Evolutionary conservation across 2,797 vertebrate genomes (phyloP), one percentile per base, ranked within the genome.

Genomic region (Alca torda): DNA sequence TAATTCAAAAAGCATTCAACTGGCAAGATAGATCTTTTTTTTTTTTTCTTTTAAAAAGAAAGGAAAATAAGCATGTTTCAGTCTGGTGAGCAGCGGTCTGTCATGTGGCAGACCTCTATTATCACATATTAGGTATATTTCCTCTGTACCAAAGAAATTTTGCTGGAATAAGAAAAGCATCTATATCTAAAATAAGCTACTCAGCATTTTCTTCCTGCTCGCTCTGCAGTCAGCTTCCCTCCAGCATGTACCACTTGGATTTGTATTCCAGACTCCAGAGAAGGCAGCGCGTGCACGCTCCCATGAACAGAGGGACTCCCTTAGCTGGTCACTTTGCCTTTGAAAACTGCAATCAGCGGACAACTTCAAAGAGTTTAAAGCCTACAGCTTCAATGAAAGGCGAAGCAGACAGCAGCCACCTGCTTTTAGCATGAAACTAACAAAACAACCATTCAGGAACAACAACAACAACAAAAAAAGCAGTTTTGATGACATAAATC

Each of bases 1-100:
- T 80, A 93, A 84, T 73, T 90, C 80, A 79, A 73, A 91, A 95
- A 84, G 37, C 77, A 89, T 79, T 95, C 77, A 90, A 8, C 60
- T 88, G 63, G 56, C 51, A 95, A 88, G 54, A 21, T 84, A 67
- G 30, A 43, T 60, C 0, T 33, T 43, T 74, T 76, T 77, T 56
- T 74, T 76, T 31, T 33, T 33, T 64, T 33, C 21, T 41, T 75
- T n/a, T 53, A 46, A 88, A 59, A 94, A 82, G 17, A 68, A 94
- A 84, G n/a, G 26, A 76, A 95, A 95, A 84, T 45, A 76, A 83
- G 9, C 23, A 28, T 30, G 16, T 79, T n/a, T 89, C 43, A 68
- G n/a, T 63, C 69, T 73, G 28, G 33, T 69, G 39, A 90, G 63
- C 77, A 81, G 41, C 11, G 2, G n/a, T 65, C 59, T 72, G 33